Percentiles rank a stretch among this genome's conserved stretches.
phyloP scores from a whole-genome alignment of 2,797 vertebrate species.

The Melanotaenia boesemani region DNA sequence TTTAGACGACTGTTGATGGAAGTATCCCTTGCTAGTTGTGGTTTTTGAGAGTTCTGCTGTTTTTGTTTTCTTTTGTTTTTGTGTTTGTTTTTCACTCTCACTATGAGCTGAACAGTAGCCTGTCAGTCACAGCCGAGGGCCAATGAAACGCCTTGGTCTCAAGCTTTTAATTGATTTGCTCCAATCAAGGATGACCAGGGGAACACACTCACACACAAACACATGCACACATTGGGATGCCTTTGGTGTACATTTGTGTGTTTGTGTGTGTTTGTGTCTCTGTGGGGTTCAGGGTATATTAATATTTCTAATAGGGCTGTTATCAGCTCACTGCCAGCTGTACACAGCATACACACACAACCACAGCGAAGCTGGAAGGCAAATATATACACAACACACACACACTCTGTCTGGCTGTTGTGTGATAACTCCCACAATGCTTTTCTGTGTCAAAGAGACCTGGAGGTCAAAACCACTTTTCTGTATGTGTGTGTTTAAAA shows the following conservation, averaged over 20 bases:
- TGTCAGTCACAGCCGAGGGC: conserved; percentile 54
- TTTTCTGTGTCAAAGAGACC: conserved; percentile 73
- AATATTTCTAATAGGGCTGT: conserved; percentile 82
- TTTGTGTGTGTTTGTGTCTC: conserved; percentile 53
- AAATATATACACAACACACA: conserved; percentile 53
- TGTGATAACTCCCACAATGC: conserved; percentile 75
- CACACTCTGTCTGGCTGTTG: conserved; percentile 51
- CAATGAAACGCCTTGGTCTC: conserved; percentile 27
- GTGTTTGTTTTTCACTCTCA: not conserved
- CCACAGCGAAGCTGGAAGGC: conserved; percentile 54
- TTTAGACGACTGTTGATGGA: too few species aligned
- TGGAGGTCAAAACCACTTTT: conserved; percentile 74
- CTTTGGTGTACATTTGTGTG: conserved; percentile 12
- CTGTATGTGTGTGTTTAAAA: conserved; percentile 28
- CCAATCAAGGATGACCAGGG: conserved; percentile 53
- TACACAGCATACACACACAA: conserved; percentile 68
- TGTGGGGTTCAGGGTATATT: conserved; percentile 77
- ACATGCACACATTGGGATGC: conserved; percentile 14
- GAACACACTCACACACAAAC: conserved; percentile 21
- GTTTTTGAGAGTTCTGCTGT: too few species aligned
- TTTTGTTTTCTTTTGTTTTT: not conserved
- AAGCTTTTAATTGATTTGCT: conserved; percentile 61
- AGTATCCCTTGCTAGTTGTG: not conserved
- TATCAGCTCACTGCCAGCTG: conserved; percentile 84
- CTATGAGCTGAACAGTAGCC: not conserved